Evolutionary conservation across 1,140 invertebrate species (phyloP), one percentile per base, ranked within the genome.

Genomic region (Heliothis virescens): DNA sequence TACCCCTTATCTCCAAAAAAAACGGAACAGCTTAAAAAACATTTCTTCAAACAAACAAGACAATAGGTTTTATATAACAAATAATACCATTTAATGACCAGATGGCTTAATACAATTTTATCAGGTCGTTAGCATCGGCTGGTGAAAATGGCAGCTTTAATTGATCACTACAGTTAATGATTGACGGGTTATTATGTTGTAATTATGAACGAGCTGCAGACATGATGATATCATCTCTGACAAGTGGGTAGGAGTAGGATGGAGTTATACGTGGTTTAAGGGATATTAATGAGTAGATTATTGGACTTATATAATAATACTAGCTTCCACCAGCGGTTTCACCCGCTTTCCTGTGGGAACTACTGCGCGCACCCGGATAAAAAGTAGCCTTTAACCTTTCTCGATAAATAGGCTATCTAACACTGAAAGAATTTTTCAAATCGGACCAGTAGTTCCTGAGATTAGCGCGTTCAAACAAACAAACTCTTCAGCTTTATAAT

Each of bases 101-200:
- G 18, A 11, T 10, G 5, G 41, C 9, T 65, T 11, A 11, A 65
- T 65, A 11, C 47, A n/a, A 48, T 12, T 47, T 47, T 65, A 65
- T 65, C 62, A 65, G 62, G 16, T 48, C 62, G 62, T 65, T 65
- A 18, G 1, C 62, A 65, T 65, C 62, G 16, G 62, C 34, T 18
- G 34, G n/a, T 65, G 34, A 48, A 65, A 65, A 65, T 65, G 62
- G 62, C 16, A n/a, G 62, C 7, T 15, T 10, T 65, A 65, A 65
- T 65, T 65, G 41, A 65, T 65, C 62, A 48, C 16, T 47, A 48
- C 62, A 47, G n/a, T 65, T 65, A 48, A 65, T 65, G 62, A 65
- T 18, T 65, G 62, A 47, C 34, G 10, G 62, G 62, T 48, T 48
- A 65, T 47, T 65, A 47, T 11, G 16, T 47, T 48, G 47, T 47